phyloP scores from a whole-genome alignment of 2,888 invertebrate genomes.

The Thera obeliscata region DNA sequence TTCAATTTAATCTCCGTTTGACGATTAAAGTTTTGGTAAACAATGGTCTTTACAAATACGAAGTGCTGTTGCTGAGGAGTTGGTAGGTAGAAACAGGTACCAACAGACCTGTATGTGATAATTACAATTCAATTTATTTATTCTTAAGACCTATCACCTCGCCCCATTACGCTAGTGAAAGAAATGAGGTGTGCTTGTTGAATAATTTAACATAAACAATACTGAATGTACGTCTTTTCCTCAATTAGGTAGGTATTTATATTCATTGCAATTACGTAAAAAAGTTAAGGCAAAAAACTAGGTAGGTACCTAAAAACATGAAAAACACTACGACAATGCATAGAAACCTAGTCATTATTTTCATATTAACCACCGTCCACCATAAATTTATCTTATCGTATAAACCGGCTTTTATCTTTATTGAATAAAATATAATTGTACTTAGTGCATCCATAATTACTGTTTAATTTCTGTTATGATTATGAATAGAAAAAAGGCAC shows the following conservation, averaged over 20 bases:
- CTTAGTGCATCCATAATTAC: too few relatives aligned
- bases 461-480: neutral
- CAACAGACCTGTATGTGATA: conserved; percentile 6
- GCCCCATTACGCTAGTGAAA: conserved; percentile 43
- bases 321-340: neutral
- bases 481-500: neutral
- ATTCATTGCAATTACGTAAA: neutral
- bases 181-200: conserved; percentile 38
- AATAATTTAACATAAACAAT: conserved; percentile 25
- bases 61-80: neutral
- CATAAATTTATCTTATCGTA: too few relatives aligned
- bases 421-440: too few relatives aligned
- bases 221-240: conserved; percentile 3
- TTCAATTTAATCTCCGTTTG: too few relatives aligned
- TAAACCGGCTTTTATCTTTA: too few relatives aligned
- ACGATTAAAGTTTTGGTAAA: neutral
- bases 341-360: neutral
- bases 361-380: neutral
- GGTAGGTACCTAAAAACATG: too few relatives aligned
- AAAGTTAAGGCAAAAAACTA: neutral
- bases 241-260: neutral
- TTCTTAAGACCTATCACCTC: conserved; percentile 52
- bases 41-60: neutral
- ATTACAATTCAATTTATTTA: conserved; percentile 40
- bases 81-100: conserved; percentile 8